Conservation (phyloP, 1,140 invertebrate species). For the Drosophila micromelanica region DNA sequence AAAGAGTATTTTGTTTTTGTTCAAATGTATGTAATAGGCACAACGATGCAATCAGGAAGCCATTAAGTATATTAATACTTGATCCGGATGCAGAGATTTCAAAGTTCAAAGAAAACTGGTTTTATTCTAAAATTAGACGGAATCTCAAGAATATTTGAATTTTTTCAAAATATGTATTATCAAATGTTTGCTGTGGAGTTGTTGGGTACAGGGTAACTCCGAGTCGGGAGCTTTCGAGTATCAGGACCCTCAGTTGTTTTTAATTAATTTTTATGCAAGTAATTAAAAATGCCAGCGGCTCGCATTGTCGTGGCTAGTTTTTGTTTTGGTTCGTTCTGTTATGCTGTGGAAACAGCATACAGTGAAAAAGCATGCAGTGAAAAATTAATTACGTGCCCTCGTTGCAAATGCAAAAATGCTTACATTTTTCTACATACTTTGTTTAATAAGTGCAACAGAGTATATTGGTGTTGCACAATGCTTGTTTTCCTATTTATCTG, state of each 20-base stretch:
- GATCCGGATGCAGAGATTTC: too few species aligned
- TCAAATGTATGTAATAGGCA: not conserved
- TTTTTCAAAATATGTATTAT: too few species aligned
- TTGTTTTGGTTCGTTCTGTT: constrained; percentile 33
- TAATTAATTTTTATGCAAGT: constrained; percentile 74
- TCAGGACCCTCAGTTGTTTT: constrained; percentile 33
- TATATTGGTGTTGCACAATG: too few species aligned
- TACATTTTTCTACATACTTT: too few species aligned
- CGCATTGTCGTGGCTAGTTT: constrained; percentile 63
- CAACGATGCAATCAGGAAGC: not conserved
- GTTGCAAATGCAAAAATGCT: constrained; percentile 18
- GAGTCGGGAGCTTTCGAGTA: not conserved
- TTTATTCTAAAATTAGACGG: too few species aligned
- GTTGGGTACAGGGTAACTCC: not conserved
- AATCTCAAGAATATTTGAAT: too few species aligned
- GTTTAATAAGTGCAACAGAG: too few species aligned
- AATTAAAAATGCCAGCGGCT: constrained; percentile 76
- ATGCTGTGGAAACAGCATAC: constrained; percentile 36
- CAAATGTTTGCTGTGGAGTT: too few species aligned
- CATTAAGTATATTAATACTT: not conserved
- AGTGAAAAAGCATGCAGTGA: constrained; percentile 61
- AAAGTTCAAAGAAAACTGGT: too few species aligned
- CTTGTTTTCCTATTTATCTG: too few species aligned
- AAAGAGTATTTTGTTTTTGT: not conserved
- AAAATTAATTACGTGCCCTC: constrained; percentile 72